These are phyloP conservation scores for Cherax quadricarinatus DNA, from an alignment of 1,140 invertebrate species.

Conservation along the genomic window DNA sequence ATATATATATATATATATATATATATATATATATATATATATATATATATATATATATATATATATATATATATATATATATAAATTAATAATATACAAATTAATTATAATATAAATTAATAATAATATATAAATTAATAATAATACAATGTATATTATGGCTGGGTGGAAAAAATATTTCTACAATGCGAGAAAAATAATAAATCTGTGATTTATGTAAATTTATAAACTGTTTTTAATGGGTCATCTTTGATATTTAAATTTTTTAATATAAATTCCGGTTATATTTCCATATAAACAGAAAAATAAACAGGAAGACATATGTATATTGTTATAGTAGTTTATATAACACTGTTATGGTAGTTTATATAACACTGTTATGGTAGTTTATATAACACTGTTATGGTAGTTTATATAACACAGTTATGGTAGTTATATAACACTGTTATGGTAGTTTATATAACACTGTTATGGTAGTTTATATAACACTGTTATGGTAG, in stretches of 20 bases:
- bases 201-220: neutral
- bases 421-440: too few species aligned
- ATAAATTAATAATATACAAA: constrained; percentile 8
- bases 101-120: neutral
- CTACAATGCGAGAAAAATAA: neutral
- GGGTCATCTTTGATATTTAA: neutral
- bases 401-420: too few species aligned
- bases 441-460: too few species aligned
- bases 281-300: too few species aligned
- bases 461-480: too few species aligned
- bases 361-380: too few species aligned
- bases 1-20: neutral
- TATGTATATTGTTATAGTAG: too few species aligned
- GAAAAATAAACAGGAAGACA: too few species aligned
- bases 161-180: neutral
- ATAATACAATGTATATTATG: neutral
- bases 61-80: neutral
- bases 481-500: too few species aligned
- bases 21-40: neutral
- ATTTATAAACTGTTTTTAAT: neutral
- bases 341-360: too few species aligned
- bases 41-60: neutral
- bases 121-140: neutral
- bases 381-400: too few species aligned
- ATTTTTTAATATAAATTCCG: too few species aligned